Conservation (phyloP, 2,797 vertebrate species). For the Poeciliopsis turneri region DNA sequence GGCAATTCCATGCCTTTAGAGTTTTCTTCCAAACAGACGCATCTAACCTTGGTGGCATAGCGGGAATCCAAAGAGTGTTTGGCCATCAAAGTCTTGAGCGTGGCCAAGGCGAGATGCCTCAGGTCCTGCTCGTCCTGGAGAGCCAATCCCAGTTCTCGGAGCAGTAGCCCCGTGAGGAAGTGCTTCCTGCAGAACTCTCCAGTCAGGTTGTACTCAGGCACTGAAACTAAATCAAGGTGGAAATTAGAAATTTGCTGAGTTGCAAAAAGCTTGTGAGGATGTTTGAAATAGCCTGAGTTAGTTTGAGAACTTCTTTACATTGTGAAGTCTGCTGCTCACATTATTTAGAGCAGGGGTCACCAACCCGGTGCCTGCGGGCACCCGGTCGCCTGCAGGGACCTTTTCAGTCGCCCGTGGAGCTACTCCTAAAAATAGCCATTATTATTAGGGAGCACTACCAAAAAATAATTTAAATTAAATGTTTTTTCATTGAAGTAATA, state of each 20-base stretch:
- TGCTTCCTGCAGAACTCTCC: constrained; percentile 98
- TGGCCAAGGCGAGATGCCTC: constrained; percentile 92
- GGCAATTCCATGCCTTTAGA: constrained; percentile 32
- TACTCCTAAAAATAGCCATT: too few species aligned
- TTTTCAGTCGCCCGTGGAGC: too few species aligned
- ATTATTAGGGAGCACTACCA: too few species aligned
- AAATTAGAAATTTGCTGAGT: constrained; percentile 17
- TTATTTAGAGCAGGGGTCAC: neutral
- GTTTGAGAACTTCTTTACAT: neutral
- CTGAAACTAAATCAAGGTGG: constrained; percentile 48
- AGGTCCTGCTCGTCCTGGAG: constrained; percentile 97
- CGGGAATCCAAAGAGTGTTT: constrained; percentile 97
- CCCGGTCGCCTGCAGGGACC: too few species aligned
- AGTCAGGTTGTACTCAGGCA: constrained; percentile 96
- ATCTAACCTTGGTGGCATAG: constrained; percentile 89
- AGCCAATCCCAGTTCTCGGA: constrained; percentile 95
- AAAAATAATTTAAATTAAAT: too few species aligned
- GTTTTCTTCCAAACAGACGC: constrained; percentile 24
- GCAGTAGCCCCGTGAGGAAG: constrained; percentile 93
- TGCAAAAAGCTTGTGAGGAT: neutral
- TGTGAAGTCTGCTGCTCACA: neutral
- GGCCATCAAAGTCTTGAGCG: constrained; percentile 97
- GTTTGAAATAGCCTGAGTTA: constrained; percentile 34
- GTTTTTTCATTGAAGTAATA: too few species aligned
- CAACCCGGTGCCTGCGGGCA: too few species aligned